Evolutionary conservation across 2,888 invertebrate genomes (phyloP).

Genomic region (Pediacus dermestoides): DNA sequence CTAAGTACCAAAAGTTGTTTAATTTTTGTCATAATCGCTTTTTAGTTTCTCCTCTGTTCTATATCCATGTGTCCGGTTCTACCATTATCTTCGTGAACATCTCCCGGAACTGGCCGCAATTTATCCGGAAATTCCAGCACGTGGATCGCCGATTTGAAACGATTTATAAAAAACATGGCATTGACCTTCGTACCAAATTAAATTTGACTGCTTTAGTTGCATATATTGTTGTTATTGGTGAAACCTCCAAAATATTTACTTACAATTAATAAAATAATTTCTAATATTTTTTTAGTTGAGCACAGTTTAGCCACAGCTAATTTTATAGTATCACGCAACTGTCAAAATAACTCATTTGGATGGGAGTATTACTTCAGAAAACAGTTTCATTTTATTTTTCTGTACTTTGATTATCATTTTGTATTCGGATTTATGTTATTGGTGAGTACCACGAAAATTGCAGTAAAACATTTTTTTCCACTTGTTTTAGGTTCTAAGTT

Average conservation of each 20-base stretch:
- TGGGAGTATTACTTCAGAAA: slow-evolving; percentile 21
- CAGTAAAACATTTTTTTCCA: neutral
- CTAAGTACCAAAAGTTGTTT: slow-evolving; percentile 20
- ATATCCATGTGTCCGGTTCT: slow-evolving; percentile 21
- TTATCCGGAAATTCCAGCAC: slow-evolving; percentile 14
- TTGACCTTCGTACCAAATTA: slow-evolving; percentile 17
- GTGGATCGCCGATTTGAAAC: slow-evolving; percentile 18
- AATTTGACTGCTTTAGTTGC: slow-evolving; percentile 12
- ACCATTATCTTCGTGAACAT: slow-evolving; percentile 18
- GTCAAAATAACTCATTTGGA: slow-evolving; percentile 21
- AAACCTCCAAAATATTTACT: too few species aligned
- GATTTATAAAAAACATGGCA: slow-evolving; percentile 13
- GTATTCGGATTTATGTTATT: slow-evolving; percentile 12
- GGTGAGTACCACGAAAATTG: slow-evolving; percentile 12
- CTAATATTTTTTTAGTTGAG: slow-evolving; percentile 19
- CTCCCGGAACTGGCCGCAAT: slow-evolving; percentile 23
- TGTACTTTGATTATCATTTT: slow-evolving; percentile 15
- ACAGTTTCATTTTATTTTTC: slow-evolving; percentile 25
- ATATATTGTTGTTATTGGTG: slow-evolving; percentile 8
- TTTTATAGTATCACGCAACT: slow-evolving; percentile 17
- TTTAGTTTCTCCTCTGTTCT: slow-evolving; percentile 29
- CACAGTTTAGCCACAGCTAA: slow-evolving; percentile 21
- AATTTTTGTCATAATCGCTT: slow-evolving; percentile 8
- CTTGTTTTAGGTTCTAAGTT: slow-evolving; percentile 20
- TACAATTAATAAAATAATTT: too few species aligned